These are phyloP conservation scores for Crotalus tigris DNA, from an alignment of 2,113 vertebrate genomes.

Conservation along the genomic window DNA sequence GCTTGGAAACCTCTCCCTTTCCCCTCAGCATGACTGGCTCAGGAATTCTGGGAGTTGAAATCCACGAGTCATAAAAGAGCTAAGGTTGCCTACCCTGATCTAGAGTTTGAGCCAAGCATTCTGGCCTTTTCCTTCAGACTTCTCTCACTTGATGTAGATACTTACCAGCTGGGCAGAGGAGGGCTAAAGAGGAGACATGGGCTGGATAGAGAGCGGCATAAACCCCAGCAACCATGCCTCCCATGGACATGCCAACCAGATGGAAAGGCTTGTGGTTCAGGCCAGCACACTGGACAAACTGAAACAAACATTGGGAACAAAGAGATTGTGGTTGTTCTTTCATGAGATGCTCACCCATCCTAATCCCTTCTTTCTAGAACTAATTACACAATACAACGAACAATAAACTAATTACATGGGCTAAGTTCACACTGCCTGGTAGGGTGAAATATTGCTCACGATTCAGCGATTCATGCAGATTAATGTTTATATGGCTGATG, in stretches of 20 bases:
- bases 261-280: constrained; percentile 14
- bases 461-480: background rate
- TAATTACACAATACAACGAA: background rate
- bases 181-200: background rate
- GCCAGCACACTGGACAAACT: constrained; percentile 4
- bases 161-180: constrained; percentile 19
- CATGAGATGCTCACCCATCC: background rate
- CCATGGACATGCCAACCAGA: constrained; percentile 15
- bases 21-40: too few relatives aligned
- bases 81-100: too few relatives aligned
- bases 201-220: constrained; percentile 14
- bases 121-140: background rate
- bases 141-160: background rate
- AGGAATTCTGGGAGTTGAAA: too few relatives aligned
- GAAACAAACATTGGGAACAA: background rate
- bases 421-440: background rate
- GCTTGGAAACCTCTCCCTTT: too few relatives aligned
- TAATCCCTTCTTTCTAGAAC: background rate
- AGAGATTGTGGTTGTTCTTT: background rate
- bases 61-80: too few relatives aligned
- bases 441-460: background rate
- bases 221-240: constrained; percentile 18
- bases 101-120: background rate
- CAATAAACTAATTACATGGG: background rate
- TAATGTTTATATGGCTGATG: background rate